phyloP scores from a whole-genome alignment of 2,888 invertebrate species.

The Limnephilus rhombicus region DNA sequence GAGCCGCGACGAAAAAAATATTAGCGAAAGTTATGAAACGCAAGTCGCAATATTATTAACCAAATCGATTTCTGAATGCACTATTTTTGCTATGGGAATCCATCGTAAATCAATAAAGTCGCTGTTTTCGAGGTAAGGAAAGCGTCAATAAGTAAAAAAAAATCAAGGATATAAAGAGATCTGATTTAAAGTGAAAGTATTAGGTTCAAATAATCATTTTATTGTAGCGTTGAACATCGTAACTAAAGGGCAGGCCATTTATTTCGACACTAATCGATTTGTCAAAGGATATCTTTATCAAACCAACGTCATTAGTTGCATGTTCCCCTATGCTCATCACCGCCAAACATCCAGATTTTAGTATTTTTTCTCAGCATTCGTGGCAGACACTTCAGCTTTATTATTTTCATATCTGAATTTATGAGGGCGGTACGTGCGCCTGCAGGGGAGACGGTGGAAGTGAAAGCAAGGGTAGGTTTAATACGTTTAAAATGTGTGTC shows the following conservation, averaged over 20 bases:
- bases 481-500: constrained; percentile 60
- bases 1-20: not conserved
- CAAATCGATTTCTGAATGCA: too few relatives aligned
- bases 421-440: constrained; percentile 60
- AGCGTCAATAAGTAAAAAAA: not conserved
- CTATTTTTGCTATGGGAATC: too few relatives aligned
- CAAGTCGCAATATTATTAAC: too few relatives aligned
- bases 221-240: not conserved
- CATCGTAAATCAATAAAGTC: too few relatives aligned
- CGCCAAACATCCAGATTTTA: not conserved
- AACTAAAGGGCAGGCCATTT: not conserved
- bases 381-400: constrained; percentile 61
- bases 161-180: not conserved
- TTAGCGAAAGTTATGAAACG: too few relatives aligned
- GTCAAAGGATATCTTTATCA: not conserved
- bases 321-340: not conserved
- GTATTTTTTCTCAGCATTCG: constrained; percentile 46
- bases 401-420: constrained; percentile 64
- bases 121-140: not conserved
- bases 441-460: constrained; percentile 32
- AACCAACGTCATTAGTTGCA: constrained; percentile 19
- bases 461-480: constrained; percentile 51
- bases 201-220: too few relatives aligned
- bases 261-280: not conserved
- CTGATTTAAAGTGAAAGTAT: too few relatives aligned